Percentiles rank a stretch among this genome's conserved stretches.
These are phyloP conservation scores for Sinotaia quadrata DNA, from an alignment of 2,888 invertebrate genomes.

Conservation along the genomic window DNA sequence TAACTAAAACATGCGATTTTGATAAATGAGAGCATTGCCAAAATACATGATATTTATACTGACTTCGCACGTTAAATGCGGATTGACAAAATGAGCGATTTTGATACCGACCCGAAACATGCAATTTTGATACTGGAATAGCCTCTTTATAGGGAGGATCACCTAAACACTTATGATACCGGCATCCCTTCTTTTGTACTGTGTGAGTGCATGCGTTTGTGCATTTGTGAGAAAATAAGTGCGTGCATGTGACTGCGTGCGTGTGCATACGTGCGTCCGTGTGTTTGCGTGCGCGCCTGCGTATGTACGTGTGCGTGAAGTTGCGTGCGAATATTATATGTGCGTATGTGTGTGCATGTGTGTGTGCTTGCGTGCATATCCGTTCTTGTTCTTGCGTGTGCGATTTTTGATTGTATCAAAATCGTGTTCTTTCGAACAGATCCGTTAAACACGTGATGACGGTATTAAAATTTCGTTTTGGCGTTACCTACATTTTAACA, in stretches of 20 bases:
- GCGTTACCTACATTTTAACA: too few species aligned
- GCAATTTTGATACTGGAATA: not conserved
- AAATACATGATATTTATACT: too few species aligned
- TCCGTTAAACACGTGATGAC: too few species aligned
- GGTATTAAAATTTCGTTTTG: too few species aligned
- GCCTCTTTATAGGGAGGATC: too few species aligned
- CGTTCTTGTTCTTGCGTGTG: not conserved
- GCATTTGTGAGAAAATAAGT: not conserved
- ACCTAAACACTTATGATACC: too few species aligned
- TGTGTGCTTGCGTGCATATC: not conserved
- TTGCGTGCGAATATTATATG: not conserved
- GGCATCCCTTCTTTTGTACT: too few species aligned
- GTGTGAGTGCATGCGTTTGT: not conserved
- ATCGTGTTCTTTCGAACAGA: too few species aligned
- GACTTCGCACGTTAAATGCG: too few species aligned
- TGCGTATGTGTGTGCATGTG: not conserved
- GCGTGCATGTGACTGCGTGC: not conserved
- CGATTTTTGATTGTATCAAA: too few species aligned
- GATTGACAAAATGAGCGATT: not conserved
- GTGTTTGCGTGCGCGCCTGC: conserved; percentile 11
- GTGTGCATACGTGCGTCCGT: conserved; percentile 2
- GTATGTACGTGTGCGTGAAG: not conserved
- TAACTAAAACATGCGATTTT: too few species aligned
- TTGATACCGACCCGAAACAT: not conserved
- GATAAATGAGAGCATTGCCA: too few species aligned